These are phyloP conservation scores for Grammomys surdaster DNA, from an alignment of 2,113 vertebrate species.

Conservation along the genomic window DNA sequence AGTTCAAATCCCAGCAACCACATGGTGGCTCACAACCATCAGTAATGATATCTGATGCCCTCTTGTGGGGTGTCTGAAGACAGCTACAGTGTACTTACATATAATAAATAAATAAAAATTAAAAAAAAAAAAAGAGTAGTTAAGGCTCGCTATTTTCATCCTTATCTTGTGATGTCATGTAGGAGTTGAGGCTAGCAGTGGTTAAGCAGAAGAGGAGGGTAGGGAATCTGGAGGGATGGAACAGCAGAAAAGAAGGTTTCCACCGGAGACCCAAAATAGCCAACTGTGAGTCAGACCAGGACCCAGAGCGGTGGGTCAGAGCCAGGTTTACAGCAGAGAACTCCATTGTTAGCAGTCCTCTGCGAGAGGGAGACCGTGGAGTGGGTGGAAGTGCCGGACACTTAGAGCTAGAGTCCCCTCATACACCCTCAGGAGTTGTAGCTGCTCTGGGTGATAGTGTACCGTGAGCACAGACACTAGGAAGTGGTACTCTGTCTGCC, in stretches of 20 bases:
- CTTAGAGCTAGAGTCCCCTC: neutral
- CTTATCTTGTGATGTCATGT: neutral
- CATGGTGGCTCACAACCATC: no score
- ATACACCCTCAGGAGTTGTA: neutral
- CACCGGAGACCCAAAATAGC: constrained; percentile 13
- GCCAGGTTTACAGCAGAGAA: neutral
- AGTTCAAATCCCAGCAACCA: no score
- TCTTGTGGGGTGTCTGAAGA: no score
- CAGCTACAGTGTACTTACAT: no score
- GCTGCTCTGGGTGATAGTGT: neutral
- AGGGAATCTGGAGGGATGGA: neutral
- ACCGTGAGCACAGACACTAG: neutral
- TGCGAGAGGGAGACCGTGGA: neutral
- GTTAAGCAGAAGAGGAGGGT: constrained; percentile 25
- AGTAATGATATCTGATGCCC: no score
- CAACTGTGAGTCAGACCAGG: neutral
- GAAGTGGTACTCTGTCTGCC: neutral
- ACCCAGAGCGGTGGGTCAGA: neutral
- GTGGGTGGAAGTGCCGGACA: neutral
- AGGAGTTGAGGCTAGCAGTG: neutral
- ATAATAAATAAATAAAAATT: no score
- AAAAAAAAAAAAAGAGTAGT: no score
- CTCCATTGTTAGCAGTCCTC: neutral
- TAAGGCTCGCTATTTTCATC: neutral
- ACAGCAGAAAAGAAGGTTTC: constrained; percentile 21